Conservation (phyloP, 2,113 vertebrate species). For the Oceanites oceanicus region DNA sequence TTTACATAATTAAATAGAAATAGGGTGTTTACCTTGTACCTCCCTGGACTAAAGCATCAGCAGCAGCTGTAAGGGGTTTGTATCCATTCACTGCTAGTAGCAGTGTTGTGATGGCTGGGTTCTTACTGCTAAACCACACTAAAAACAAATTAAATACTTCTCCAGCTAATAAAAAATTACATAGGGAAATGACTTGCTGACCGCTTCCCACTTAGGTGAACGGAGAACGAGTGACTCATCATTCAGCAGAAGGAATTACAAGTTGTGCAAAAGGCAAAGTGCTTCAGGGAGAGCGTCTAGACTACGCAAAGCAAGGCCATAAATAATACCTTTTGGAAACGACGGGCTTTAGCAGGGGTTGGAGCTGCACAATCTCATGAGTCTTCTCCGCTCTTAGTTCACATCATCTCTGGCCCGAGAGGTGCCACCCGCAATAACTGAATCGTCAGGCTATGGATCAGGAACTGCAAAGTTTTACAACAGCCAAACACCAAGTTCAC, state of each 20-base stretch:
- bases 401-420: background rate
- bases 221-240: slow-evolving; percentile 7
- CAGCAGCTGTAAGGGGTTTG: background rate
- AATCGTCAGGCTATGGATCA: background rate
- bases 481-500: background rate
- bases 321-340: slow-evolving; percentile 34
- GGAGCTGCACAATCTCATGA: background rate
- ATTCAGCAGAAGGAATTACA: slow-evolving; percentile 42
- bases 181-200: background rate
- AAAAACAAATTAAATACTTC: background rate
- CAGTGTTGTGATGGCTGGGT: background rate
- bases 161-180: slow-evolving; percentile 17
- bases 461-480: background rate
- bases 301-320: slow-evolving; percentile 19
- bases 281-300: slow-evolving; percentile 35
- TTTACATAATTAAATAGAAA: background rate
- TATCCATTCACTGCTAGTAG: background rate
- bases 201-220: background rate
- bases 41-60: background rate
- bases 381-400: background rate
- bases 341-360: background rate
- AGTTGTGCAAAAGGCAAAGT: slow-evolving; percentile 28
- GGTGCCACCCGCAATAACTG: background rate
- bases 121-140: background rate
- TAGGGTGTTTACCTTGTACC: background rate